Evolutionary conservation across 2,888 invertebrate species (phyloP), one percentile per base, ranked within the genome.

Genomic region (Drosophila niveifrons): DNA sequence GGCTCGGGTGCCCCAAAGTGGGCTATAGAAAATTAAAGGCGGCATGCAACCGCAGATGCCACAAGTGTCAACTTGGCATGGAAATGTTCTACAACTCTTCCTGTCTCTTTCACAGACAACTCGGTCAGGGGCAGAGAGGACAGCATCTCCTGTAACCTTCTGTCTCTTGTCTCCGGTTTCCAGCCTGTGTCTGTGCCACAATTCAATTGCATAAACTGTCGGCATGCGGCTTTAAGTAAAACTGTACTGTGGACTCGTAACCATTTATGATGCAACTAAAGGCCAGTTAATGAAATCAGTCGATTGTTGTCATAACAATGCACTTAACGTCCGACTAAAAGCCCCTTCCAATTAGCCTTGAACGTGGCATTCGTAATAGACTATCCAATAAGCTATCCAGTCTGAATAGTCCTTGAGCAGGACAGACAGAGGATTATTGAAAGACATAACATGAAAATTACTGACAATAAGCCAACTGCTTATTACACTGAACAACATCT

Each of bases 191-290:
- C 10, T 11, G 11, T 34, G 44, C 15, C 44, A n/a, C 55, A 75
- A 68, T 58, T 59, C 13, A 64, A 64, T 63, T 76, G 64, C 39
- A 70, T 53, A 57, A 72, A 53, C 39, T 47, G n/a, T n/a, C 44
- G 18, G 43, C 31, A 69, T 52, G 51, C 41, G 44, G 39, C 47
- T 41, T 28, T 17, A 63, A 63, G 44, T 58, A 43, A 41, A 15
- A 15, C n/a, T 11, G 13, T 15, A 31, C 34, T 48, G 31, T 1
- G 1, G 31, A 43, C 41, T 34, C 31, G 55, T 55, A n/a, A 34
- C 9, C 53, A 46, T 61, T 61, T 78, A 78, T 66, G 67, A 47
- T 63, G 68, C 75, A 78, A 67, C 78, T 78, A 62, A 51, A 34
- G 36, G 67, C 10, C 74, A 47, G 57, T 31, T 63, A 64, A 78